Evolutionary conservation across 2,113 vertebrate genomes (phyloP).

Genomic region (Paratilapia polleni): DNA sequence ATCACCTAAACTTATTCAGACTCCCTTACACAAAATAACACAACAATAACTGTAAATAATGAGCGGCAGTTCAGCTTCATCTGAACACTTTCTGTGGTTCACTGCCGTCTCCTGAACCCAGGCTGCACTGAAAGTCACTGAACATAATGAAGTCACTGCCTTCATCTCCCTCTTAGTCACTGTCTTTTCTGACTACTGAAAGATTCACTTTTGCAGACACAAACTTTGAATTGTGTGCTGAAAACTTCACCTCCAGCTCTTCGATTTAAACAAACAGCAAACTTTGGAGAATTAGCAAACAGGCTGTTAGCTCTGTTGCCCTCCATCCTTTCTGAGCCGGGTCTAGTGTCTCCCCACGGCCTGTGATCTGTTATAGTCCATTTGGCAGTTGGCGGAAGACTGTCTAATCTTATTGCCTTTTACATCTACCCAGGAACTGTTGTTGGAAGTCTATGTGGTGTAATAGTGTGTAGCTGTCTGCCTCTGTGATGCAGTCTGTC

Average conservation of each 20-base stretch:
- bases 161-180: not conserved
- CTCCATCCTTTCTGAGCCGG: not conserved
- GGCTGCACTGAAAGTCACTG: too few species aligned
- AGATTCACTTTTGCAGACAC: not conserved
- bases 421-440: not conserved
- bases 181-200: not conserved
- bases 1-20: too few species aligned
- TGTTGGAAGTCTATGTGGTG: not conserved
- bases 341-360: not conserved
- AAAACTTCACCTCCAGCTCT: not conserved
- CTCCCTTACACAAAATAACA: too few species aligned
- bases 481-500: not conserved
- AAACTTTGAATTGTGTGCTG: not conserved
- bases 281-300: not conserved
- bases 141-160: not conserved
- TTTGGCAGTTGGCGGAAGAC: not conserved
- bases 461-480: not conserved
- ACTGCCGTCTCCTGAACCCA: not conserved
- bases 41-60: not conserved
- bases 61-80: not conserved
- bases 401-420: conserved; percentile 11
- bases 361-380: not conserved
- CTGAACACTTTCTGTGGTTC: too few species aligned
- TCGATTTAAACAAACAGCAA: not conserved
- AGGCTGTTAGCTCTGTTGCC: rapidly evolving